Conservation (phyloP, 2,797 vertebrate genomes). For the Cuculus canorus region DNA sequence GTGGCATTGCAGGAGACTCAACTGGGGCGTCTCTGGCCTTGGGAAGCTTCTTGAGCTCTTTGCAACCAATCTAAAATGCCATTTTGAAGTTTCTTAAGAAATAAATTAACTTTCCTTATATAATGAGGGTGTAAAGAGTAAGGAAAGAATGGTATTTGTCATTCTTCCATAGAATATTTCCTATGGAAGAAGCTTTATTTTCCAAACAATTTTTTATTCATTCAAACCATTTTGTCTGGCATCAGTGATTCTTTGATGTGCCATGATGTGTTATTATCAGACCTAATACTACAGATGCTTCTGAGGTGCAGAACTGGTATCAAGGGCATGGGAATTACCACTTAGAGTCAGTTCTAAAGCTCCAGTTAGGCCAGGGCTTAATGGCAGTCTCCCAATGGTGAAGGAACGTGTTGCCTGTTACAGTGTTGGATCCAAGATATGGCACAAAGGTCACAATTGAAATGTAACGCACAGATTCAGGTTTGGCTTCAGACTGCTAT, state of each 20-base stretch:
- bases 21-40: background rate
- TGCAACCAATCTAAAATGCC: background rate
- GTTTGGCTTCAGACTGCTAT: background rate
- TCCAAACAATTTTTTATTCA: background rate
- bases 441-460: background rate
- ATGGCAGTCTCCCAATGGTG: fast-evolving
- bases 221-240: background rate
- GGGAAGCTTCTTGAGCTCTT: background rate
- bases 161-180: background rate
- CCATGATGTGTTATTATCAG: background rate
- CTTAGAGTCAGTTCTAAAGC: background rate
- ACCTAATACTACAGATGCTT: background rate
- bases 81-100: background rate
- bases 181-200: background rate
- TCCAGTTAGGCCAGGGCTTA: background rate
- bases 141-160: background rate
- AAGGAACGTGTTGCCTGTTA: background rate
- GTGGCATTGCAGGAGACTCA: background rate
- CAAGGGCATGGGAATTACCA: background rate
- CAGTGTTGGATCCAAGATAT: background rate
- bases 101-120: background rate
- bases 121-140: background rate
- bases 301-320: background rate
- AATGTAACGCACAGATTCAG: background rate
- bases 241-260: background rate